These are phyloP conservation scores for Andricus curvator DNA, from an alignment of 2,888 invertebrate species.

Conservation along the genomic window DNA sequence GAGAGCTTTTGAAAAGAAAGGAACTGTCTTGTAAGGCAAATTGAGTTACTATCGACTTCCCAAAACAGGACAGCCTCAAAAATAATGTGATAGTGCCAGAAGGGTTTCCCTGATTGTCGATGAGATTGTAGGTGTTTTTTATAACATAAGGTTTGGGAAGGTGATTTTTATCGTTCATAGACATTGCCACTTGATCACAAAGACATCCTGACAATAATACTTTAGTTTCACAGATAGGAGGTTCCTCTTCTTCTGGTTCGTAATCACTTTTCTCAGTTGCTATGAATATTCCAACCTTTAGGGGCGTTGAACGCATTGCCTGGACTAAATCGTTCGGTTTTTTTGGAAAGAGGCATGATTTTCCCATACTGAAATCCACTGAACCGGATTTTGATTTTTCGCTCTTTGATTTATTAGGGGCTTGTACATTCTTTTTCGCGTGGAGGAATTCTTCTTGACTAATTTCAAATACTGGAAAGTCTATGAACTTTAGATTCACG, in stretches of 20 bases:
- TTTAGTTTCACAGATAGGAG: constrained; percentile 54
- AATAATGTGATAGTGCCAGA: constrained; percentile 69
- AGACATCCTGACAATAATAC: constrained; percentile 60
- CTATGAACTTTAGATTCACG: constrained; percentile 61
- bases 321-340: constrained; percentile 56
- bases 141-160: constrained; percentile 58
- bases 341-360: constrained; percentile 62
- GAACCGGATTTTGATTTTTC: constrained; percentile 33
- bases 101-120: constrained; percentile 56
- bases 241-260: constrained; percentile 40
- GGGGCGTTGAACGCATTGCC: constrained; percentile 54
- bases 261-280: constrained; percentile 41
- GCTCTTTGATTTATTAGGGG: neutral
- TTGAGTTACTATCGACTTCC: constrained; percentile 68
- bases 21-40: constrained; percentile 63
- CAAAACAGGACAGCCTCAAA: constrained; percentile 68
- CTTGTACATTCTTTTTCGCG: constrained; percentile 40
- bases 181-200: constrained; percentile 60
- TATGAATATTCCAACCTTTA: constrained; percentile 56
- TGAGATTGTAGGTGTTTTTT: constrained; percentile 62
- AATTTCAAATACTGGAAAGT: constrained; percentile 64
- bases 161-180: constrained; percentile 53
- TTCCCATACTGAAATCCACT: constrained; percentile 59
- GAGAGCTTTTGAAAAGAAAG: constrained; percentile 66
- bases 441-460: constrained; percentile 60